Base-by-base conservation (phyloP, 2,888 invertebrate genomes). In the Spodoptera exigua region DNA sequence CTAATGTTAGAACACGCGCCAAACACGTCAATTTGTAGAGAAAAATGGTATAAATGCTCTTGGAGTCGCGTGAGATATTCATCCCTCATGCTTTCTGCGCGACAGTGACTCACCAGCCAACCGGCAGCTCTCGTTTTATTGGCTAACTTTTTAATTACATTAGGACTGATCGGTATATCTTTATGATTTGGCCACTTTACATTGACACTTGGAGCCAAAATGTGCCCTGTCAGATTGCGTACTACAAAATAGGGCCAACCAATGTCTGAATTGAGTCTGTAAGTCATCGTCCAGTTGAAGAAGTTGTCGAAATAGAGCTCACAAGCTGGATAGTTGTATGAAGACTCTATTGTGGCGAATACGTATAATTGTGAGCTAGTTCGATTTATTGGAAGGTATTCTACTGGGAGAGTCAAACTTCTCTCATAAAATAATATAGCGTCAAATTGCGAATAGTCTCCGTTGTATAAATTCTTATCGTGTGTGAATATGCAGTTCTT, bases 251-350 rank as follows among this genome's bases (percentile, higher is more conserved):
- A 85, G 56, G 68, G 81, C 88, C 87, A 89, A 7, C 76, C 56
- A n/a, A 89, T 45, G 66, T 90, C 87, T 0, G 90, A 90, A 60
- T 89, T 86, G 0, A 91, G 71, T 52, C 86, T 81, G 59, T 86
- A 86, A 0, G 90, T 90, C 53, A 87, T 84, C 3, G 90, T 90
- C 86, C 84, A 88, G 70, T 90, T 89, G 77, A 86, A 90, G 72
- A 83, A 90, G 39, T 82, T 66, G 36, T 89, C 89, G 47, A 79
- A 79, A 36, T 69, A 63, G n/a, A 81, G n/a, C 45, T 87, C 84
- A 68, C 91, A 89, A 13, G 84, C 86, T 7, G 88, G 86, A 9
- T 47, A 41, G 36, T 76, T 70, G 45, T 75, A 65, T 3, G 86
- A 64, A 0, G 89, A 87, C 64, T 87, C 85, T n/a, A 80, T 47